Base-by-base conservation (phyloP, 64 coral and sea anemone species). In the Montipora cactus region DNA sequence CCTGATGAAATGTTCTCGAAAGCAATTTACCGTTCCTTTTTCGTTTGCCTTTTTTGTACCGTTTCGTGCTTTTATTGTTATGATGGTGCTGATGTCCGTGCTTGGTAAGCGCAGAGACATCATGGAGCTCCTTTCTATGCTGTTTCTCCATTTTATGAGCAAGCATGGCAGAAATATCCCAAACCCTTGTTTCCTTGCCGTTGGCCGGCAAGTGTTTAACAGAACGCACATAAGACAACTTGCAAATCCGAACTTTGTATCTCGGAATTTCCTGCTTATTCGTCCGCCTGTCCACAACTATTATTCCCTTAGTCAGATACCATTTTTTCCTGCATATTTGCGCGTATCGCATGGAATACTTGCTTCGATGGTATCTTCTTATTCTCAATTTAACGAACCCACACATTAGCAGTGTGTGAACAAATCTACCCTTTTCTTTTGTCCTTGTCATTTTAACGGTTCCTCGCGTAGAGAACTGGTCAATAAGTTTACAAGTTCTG, bases 271-370 rank as follows among this genome's bases (percentile, higher is more conserved):
- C 74, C 59, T 74, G 51, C 45, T 79, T 51, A 88, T 68, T 68
- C 68, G 80, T 22, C 78, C 45, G 16, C 71, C 47, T 86, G 45
- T 86, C 44, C 46, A 86, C 66, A 46, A 71, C 8, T n/a, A 86
- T 44, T 15, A 86, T 47, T 14, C 79, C 76, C 28, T 87, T 96
- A 7, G 95, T 96, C 51, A 96, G 23, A 23, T 86, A 96, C 80
- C 91, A 96, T 19, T 51, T 91, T 79, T 96, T 96, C 20, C 81
- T 67, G 21, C 95, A 96, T 22, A 96, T 53, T 46, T 96, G 95
- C 52, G 95, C 88, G 73, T 58, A 73, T 12, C 48, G 87, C 3
- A 78, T n/a, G 15, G 72, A 67, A 53, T 37, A 62, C 19, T 53
- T 85, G 14, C n/a, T 46, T 15, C 52, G 69, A 15, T 90, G 95